Conservation (phyloP, 1,140 invertebrate species). For the Theocolax elegans region DNA sequence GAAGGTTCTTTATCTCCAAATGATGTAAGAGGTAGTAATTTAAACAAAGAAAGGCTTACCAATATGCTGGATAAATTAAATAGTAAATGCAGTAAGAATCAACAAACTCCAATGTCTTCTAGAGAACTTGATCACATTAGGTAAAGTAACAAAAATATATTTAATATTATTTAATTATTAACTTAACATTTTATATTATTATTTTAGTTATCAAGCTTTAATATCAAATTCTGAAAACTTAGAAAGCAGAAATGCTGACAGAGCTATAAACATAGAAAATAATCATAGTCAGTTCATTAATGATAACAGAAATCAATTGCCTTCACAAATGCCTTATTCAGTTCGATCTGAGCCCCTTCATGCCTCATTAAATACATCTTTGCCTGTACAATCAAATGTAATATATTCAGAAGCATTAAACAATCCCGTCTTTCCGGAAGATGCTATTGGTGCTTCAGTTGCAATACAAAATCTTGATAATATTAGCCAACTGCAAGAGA, state of each 20-base stretch:
- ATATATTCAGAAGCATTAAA: conserved; percentile 56
- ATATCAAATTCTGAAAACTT: conserved; percentile 10
- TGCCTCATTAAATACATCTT: conserved; percentile 48
- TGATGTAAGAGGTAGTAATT: conserved; percentile 60
- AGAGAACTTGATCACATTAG: conserved; percentile 29
- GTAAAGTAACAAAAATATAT: conserved; percentile 1
- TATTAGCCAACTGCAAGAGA: conserved; percentile 48
- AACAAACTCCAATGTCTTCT: conserved; percentile 11
- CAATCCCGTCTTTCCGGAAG: conserved; percentile 58
- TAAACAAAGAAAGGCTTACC: conserved; percentile 52
- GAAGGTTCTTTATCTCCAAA: conserved; percentile 51
- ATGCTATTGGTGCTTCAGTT: conserved; percentile 34
- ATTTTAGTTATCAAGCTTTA: conserved; percentile 5
- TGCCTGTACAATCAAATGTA: conserved; percentile 47
- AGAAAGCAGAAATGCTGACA: neutral
- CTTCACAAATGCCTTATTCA: neutral
- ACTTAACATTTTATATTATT: neutral
- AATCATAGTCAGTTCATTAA: neutral
- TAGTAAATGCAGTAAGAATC: conserved; percentile 44
- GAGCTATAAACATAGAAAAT: neutral
- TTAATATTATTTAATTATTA: neutral
- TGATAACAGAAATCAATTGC: conserved; percentile 10
- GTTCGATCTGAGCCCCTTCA: conserved; percentile 35
- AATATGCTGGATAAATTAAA: conserved; percentile 59
- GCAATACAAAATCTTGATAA: conserved; percentile 39